Base-by-base conservation (phyloP, 1,140 invertebrate genomes). In the Hycleus phaleratus region DNA sequence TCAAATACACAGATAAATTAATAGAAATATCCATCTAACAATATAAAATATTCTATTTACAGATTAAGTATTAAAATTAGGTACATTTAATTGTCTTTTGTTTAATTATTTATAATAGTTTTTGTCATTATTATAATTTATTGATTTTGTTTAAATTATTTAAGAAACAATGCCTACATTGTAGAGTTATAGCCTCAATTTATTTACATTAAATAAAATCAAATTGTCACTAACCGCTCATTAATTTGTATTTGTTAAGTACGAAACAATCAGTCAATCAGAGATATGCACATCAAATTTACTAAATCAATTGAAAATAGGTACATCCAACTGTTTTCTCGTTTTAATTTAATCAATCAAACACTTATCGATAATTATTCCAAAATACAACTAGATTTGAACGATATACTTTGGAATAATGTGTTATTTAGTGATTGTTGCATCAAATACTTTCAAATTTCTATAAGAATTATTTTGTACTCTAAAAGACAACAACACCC, bases 21-120 rank as follows among this genome's bases (percentile, higher is more conserved):
- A 55, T 55, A 55, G 52, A 55, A 56, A 65, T 62, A 62, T 55
- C 58, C 56, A 32, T 55, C 49, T 57, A 58, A 61, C 59, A 63
- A 58, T 60, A 58, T 49, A 60, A 50, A 60, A 56, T 58, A 46
- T 55, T 32, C 51, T 59, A 59, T 52, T 44, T 55, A 46, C 56
- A 60, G 48, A 54, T 61, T 65, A 66, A 66, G 64, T 66, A 66
- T 55, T 55, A 62, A 66, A 66, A 66, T 61, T 61, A 66, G 64
- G 61, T 66, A 66, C 64, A 64, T 64, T 61, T 55, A 55, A 64
- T 59, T 66, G 64, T 66, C 64, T 66, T 66, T 61, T 66, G 47
- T 64, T 38, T 42, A 11, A 7, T 11, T 4, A 4, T 42, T 42
- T 8, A 10, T n/a, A 42, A 11, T 11, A 5, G 10, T 42, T 42